Conservation (phyloP, 1,140 invertebrate genomes). For the Diplogasteroides magnus region DNA sequence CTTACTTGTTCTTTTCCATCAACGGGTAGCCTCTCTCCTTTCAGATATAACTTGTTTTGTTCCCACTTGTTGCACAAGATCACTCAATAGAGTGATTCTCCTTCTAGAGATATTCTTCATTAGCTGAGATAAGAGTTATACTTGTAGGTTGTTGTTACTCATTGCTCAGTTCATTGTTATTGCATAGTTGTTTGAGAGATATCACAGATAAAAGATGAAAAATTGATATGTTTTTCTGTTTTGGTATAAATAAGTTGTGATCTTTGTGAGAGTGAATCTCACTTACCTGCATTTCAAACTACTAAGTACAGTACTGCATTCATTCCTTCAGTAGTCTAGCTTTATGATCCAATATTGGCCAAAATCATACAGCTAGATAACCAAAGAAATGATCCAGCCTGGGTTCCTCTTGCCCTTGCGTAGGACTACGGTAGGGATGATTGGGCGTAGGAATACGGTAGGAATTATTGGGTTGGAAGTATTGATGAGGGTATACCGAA, state of each 20-base stretch:
- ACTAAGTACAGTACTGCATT: no score
- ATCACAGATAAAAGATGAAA: background rate
- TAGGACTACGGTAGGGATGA: background rate
- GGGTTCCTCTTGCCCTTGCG: background rate
- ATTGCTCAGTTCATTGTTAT: no score
- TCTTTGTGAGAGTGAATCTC: no score
- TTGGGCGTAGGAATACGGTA: background rate
- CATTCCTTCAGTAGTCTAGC: slow-evolving; percentile 8
- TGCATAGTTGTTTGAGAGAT: background rate
- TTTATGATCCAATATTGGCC: slow-evolving; percentile 1
- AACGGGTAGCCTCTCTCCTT: no score
- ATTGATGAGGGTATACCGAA: slow-evolving; percentile 1
- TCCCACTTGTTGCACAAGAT: no score
- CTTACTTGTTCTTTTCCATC: background rate
- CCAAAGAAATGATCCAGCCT: slow-evolving; percentile 5
- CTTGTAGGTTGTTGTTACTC: no score
- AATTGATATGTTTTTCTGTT: background rate
- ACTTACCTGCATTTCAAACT: no score
- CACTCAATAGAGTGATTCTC: no score
- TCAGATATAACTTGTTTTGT: no score
- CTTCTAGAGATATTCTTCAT: no score
- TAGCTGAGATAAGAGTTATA: no score
- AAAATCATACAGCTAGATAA: slow-evolving; percentile 17
- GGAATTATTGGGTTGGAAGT: background rate
- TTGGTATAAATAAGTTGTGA: no score